phyloP scores from a whole-genome alignment of 2,113 vertebrate species.

The Gobio gobio region DNA sequence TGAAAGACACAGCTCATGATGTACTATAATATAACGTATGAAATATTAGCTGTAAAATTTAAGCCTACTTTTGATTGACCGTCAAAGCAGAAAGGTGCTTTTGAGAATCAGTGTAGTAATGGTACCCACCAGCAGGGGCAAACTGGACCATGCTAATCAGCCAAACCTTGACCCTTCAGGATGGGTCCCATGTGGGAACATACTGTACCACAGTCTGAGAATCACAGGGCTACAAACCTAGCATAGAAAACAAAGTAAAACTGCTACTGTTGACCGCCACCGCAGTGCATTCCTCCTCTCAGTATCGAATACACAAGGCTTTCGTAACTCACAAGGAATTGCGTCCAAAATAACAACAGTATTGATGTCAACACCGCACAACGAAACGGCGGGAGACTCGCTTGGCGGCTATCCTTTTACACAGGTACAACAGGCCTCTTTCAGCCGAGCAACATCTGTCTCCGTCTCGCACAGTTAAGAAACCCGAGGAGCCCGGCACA shows the following conservation, averaged over 20 bases:
- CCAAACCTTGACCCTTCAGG: background rate
- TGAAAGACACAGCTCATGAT: background rate
- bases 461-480: slow-evolving; percentile 47
- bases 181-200: background rate
- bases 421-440: slow-evolving; percentile 40
- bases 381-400: slow-evolving; percentile 30
- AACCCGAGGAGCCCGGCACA: slow-evolving; percentile 29
- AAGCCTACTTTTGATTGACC: background rate
- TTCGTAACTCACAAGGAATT: slow-evolving; percentile 35
- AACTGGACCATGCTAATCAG: background rate
- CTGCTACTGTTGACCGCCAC: slow-evolving; percentile 26
- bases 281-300: slow-evolving; percentile 12
- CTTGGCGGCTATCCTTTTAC: slow-evolving; percentile 52
- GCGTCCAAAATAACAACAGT: slow-evolving; percentile 53
- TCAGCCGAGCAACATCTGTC: slow-evolving; percentile 46
- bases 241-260: slow-evolving; percentile 12
- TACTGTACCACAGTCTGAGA: background rate
- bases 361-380: slow-evolving; percentile 44
- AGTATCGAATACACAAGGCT: slow-evolving; percentile 8
- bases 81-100: background rate
- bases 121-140: background rate
- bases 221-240: background rate
- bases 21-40: background rate
- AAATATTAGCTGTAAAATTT: background rate
- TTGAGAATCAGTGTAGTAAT: background rate